phyloP scores from a whole-genome alignment of 1,140 invertebrate species.

The Dreissena rostriformis region DNA sequence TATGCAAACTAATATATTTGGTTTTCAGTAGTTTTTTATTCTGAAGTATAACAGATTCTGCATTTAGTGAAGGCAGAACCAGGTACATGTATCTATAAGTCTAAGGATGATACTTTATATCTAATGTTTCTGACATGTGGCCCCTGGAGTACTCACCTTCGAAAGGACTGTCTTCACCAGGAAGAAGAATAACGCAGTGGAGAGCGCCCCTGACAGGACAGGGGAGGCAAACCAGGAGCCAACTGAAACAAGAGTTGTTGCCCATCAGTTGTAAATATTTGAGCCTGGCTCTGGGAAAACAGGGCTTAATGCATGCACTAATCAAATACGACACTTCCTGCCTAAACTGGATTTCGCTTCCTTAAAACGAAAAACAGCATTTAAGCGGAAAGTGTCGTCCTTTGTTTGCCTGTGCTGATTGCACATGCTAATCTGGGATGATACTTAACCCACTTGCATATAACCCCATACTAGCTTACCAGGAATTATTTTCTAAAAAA shows the following conservation, averaged over 20 bases:
- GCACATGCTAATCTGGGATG: too few relatives aligned
- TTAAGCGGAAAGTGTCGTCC: neutral
- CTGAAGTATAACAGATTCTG: too few relatives aligned
- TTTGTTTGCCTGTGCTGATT: neutral
- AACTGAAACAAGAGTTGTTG: conserved; percentile 84
- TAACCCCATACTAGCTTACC: too few relatives aligned
- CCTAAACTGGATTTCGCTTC: neutral
- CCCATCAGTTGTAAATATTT: neutral
- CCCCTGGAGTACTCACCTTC: conserved; percentile 81
- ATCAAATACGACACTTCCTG: too few relatives aligned
- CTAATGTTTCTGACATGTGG: too few relatives aligned
- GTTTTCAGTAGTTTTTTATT: too few relatives aligned
- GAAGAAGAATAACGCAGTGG: conserved; percentile 90
- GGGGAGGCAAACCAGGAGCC: conserved; percentile 99
- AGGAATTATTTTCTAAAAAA: too few relatives aligned
- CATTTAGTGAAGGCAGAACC: too few relatives aligned
- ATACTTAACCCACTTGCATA: too few relatives aligned
- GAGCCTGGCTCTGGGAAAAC: neutral
- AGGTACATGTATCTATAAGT: too few relatives aligned
- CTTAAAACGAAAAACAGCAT: neutral
- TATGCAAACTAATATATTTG: too few relatives aligned
- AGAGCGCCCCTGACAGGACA: conserved; percentile 94
- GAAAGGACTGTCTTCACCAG: conserved; percentile 93
- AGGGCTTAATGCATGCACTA: neutral
- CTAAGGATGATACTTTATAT: too few relatives aligned